Conservation (phyloP, 2,113 vertebrate species). For the Coturnix japonica region DNA sequence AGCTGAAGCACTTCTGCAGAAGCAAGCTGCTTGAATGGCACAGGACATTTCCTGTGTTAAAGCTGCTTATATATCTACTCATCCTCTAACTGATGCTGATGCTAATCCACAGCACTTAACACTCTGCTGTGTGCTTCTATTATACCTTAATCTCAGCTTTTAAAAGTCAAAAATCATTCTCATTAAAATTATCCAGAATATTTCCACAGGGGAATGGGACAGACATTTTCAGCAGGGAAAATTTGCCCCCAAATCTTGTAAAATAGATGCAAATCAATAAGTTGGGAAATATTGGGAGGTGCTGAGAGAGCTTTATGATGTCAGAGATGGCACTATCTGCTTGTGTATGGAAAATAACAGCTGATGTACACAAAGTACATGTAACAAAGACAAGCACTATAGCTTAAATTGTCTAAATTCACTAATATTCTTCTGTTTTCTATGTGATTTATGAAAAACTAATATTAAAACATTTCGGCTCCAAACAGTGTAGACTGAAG, state of each 20-base stretch:
- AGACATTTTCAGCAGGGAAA: not conserved
- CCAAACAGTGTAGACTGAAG: not conserved
- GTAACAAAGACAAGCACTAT: not conserved
- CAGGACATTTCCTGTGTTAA: not conserved
- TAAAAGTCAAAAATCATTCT: not conserved
- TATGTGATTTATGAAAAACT: not conserved
- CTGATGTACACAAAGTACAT: not conserved
- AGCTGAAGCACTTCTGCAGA: not conserved
- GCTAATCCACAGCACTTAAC: not conserved
- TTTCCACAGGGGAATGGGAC: not conserved
- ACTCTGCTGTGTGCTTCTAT: rapidly evolving
- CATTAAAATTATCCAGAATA: not conserved
- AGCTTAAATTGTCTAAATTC: not conserved
- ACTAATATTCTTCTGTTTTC: not conserved
- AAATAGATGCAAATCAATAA: not conserved
- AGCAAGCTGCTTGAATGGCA: not conserved
- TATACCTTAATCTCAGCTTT: not conserved
- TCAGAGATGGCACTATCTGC: not conserved
- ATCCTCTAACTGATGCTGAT: not conserved
- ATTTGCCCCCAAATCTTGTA: not conserved
- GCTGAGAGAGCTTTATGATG: not conserved
- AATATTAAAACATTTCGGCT: not conserved
- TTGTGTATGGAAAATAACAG: not conserved
- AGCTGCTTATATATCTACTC: not conserved
- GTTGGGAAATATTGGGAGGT: not conserved